Evolutionary conservation across 2,797 vertebrate genomes (phyloP).

Genomic region (Nyctalus aviator): DNA sequence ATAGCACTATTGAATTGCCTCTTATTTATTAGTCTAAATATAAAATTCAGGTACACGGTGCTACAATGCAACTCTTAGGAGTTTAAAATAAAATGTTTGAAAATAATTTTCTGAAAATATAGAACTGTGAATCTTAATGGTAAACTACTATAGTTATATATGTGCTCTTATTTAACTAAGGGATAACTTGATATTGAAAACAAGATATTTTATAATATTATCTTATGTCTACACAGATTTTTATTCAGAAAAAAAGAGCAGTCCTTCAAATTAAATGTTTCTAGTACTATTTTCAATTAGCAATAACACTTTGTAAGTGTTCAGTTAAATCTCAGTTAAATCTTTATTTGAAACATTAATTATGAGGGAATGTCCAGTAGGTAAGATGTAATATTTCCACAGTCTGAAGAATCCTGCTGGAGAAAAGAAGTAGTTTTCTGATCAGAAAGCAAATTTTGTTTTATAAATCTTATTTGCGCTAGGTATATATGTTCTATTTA

Average conservation of each 20-base stretch:
- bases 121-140: conserved; percentile 1
- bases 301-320: neutral
- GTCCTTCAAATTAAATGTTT: conserved; percentile 46
- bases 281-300: conserved; percentile 50
- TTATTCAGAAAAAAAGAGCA: conserved; percentile 36
- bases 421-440: neutral
- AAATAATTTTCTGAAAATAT: conserved; percentile 47
- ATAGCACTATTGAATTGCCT: neutral
- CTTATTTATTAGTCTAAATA: conserved; percentile 2
- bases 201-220: neutral
- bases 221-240: neutral
- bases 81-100: neutral
- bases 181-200: conserved; percentile 21
- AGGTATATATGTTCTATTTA: neutral
- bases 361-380: neutral
- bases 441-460: neutral
- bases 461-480: neutral
- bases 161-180: conserved; percentile 17
- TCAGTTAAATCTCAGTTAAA: conserved; percentile 35
- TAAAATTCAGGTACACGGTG: neutral
- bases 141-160: neutral
- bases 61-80: neutral
- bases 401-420: neutral
- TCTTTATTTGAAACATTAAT: conserved; percentile 18
- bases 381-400: neutral